Percentiles rank a stretch among this genome's conserved stretches.
Conservation (phyloP, 1,140 invertebrate species). For the Drosophila quadrilineata region DNA sequence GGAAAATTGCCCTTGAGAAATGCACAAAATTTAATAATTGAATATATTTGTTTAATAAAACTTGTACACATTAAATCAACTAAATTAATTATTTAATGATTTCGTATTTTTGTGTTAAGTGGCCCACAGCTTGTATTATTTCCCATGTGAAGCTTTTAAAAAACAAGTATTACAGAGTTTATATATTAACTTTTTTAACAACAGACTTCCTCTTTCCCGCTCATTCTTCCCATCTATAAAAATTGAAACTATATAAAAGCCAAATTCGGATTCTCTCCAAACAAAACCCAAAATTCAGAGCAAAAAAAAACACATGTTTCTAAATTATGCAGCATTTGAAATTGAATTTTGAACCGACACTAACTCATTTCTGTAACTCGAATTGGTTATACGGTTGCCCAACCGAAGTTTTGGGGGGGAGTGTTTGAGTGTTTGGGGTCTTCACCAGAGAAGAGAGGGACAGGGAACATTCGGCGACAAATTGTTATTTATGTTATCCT, state of each 20-base stretch:
- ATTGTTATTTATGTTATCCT: slow-evolving; percentile 73
- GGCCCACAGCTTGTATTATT: not conserved
- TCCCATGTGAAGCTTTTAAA: slow-evolving; percentile 3
- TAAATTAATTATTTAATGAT: not conserved
- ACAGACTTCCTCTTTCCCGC: not conserved
- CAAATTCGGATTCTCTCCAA: not conserved
- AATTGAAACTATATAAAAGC: slow-evolving; percentile 14
- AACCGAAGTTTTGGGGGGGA: no score
- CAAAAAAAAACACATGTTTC: slow-evolving; percentile 39
- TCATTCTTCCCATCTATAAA: not conserved
- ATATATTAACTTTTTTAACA: no score
- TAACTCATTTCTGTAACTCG: slow-evolving; percentile 69
- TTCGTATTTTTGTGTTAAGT: not conserved
- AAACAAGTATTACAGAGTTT: no score
- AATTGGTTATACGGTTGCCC: no score
- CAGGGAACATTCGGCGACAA: slow-evolving; percentile 31
- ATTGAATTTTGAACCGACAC: slow-evolving; percentile 67
- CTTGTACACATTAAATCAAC: not conserved
- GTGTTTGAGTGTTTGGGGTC: no score
- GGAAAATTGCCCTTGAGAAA: no score
- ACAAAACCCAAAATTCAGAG: not conserved
- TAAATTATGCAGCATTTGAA: slow-evolving; percentile 76
- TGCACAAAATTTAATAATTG: not conserved
- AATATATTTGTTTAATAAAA: not conserved
- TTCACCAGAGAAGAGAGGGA: not conserved